Percentiles rank a stretch among this genome's conserved stretches.
Evolutionary conservation across 2,113 vertebrate species (phyloP).

Genomic region (Deroptyus accipitrinus): DNA sequence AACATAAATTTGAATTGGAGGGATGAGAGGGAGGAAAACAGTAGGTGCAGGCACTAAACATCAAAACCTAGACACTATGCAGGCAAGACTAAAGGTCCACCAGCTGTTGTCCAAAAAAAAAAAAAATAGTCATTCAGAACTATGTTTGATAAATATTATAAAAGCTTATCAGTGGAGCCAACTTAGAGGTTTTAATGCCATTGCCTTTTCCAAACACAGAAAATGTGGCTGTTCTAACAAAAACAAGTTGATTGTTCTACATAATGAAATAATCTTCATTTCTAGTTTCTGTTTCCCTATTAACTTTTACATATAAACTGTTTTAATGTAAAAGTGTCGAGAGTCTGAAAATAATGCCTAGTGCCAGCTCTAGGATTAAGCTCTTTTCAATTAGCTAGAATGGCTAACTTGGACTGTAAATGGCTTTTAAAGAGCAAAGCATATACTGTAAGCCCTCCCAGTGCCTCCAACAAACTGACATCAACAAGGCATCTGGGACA

Average conservation of each 20-base stretch:
- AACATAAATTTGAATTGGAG: neutral
- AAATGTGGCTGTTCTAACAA: conserved; percentile 25
- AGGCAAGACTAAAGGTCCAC: neutral
- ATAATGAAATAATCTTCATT: conserved; percentile 47
- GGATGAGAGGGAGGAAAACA: neutral
- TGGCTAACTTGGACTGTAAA: conserved; percentile 64
- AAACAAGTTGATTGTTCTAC: conserved; percentile 40
- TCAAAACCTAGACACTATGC: neutral
- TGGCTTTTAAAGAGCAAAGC: conserved; percentile 70
- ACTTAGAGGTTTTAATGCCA: neutral
- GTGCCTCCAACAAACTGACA: conserved; percentile 56
- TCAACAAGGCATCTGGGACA: conserved; percentile 62
- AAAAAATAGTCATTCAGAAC: neutral
- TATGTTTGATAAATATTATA: neutral
- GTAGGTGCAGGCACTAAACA: neutral
- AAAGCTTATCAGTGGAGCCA: neutral
- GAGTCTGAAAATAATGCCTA: conserved; percentile 67
- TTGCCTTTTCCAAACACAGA: neutral
- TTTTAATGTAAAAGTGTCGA: conserved; percentile 62
- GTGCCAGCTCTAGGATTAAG: conserved; percentile 73
- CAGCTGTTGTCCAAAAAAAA: neutral
- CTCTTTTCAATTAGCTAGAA: conserved; percentile 69
- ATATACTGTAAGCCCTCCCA: conserved; percentile 44
- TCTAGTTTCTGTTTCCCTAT: conserved; percentile 58
- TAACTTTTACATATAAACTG: conserved; percentile 68